phyloP scores from a whole-genome alignment of 2,797 vertebrate genomes.

The Falco cherrug region DNA sequence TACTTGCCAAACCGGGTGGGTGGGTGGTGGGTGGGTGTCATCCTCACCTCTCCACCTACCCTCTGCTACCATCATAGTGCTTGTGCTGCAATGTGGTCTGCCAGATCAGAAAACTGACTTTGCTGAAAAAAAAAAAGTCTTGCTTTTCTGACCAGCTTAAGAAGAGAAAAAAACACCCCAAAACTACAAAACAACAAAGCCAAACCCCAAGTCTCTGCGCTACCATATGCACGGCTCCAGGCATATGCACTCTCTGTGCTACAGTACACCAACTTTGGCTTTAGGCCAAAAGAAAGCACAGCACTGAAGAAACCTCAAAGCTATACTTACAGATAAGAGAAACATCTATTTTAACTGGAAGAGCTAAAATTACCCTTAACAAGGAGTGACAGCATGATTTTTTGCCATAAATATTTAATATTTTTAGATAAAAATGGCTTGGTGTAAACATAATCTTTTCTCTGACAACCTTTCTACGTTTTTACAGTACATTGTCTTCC shows the following conservation, averaged over 20 bases:
- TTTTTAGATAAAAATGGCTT: not conserved
- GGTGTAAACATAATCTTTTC: not conserved
- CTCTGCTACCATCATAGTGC: not conserved
- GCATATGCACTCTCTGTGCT: not conserved
- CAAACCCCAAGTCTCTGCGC: not conserved
- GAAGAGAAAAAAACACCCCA: not conserved
- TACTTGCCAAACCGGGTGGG: not conserved
- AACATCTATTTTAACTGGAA: not conserved
- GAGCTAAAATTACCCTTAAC: not conserved
- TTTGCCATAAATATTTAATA: not conserved
- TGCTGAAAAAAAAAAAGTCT: not conserved
- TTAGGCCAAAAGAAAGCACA: not conserved
- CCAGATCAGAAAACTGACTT: not conserved
- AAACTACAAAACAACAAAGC: not conserved
- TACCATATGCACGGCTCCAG: not conserved
- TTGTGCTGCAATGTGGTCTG: not conserved
- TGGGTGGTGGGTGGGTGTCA: not conserved
- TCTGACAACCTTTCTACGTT: not conserved
- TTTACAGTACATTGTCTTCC: not conserved
- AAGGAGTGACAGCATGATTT: not conserved
- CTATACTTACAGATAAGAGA: not conserved
- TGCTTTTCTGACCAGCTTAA: not conserved
- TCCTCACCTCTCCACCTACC: not conserved
- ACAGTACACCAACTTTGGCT: not conserved
- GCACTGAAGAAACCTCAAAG: not conserved